These are phyloP conservation scores for Micromys minutus DNA, from an alignment of 2,113 vertebrate species.

Conservation along the genomic window DNA sequence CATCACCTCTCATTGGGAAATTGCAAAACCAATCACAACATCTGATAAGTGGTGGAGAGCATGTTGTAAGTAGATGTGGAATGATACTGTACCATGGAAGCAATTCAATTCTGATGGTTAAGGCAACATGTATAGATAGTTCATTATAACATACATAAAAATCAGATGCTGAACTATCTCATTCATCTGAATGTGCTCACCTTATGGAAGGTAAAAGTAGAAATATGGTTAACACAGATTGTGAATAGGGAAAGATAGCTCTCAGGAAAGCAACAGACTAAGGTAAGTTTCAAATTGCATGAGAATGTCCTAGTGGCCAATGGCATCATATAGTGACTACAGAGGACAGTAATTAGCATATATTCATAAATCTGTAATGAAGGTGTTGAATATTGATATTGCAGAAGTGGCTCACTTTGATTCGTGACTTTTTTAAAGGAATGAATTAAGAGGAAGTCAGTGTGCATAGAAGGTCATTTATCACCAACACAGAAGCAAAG, in stretches of 20 bases:
- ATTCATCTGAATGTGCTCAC: neutral
- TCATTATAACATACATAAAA: neutral
- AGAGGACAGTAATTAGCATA: neutral
- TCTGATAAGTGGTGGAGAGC: neutral
- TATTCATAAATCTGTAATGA: no score
- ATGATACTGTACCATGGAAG: neutral
- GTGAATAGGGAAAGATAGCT: neutral
- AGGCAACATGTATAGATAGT: neutral
- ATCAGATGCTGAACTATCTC: neutral
- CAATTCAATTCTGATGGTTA: neutral
- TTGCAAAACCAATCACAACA: neutral
- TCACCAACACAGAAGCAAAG: neutral
- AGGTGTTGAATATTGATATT: no score
- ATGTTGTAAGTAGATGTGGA: neutral
- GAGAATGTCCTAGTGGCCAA: neutral
- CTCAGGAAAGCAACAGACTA: neutral
- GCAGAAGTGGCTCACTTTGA: no score
- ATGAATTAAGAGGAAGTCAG: neutral
- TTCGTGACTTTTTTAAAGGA: neutral
- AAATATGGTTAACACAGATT: neutral
- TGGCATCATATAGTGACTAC: neutral
- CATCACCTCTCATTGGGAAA: neutral
- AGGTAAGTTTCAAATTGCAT: neutral
- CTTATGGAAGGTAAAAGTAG: neutral
- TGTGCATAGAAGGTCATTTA: neutral